Evolutionary conservation across 2,797 vertebrate genomes (phyloP), one percentile per base, ranked within the genome.

Genomic region (Hippopotamyrus pictus): DNA sequence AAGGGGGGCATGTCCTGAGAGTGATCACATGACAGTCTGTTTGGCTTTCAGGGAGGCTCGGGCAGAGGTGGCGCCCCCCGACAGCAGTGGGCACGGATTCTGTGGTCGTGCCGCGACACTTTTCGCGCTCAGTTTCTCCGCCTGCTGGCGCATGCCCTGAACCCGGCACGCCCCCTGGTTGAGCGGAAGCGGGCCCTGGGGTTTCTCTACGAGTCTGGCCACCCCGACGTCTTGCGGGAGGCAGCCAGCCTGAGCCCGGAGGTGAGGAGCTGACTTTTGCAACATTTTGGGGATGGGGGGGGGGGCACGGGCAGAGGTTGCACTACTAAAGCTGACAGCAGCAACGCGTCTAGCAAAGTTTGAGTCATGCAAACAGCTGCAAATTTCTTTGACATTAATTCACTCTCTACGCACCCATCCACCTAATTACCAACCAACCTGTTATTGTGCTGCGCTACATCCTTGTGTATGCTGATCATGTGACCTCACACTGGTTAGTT

Each of bases 121-220:
- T 99, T 99, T 91, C 95, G 97, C 89, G 94, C 97, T 0, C 99
- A 99, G 44, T 97, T 99, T 1, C 98, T 98, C 19, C 97, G 98
- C 57, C 93, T 99, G 62, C 96, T 99, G 29, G 97, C 98, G 41
- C 96, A 99, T 93, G 95, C 95, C 0, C 95, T 99, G 89, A 98
- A 97, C 90, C 97, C 98, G 5, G 46, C 92, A 0, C 96, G 95
- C 73, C 92, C 94, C 0, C 92, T 97, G 73, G 95, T 95, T 22
- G 97, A 97, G 90, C 96, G 98, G 92, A 98, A 94, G 91, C 95
- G 97, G 93, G 95, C 95, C 41, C 95, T 99, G 90, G 96, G 97
- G 88, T 96, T 99, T 92, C 93, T 97, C 84, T 93, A 90, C n/a
- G 97, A 99, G 92, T 94, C 96, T 83, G 97, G 94, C 92, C 95